Evolutionary conservation across 2,797 vertebrate genomes (phyloP).

Genomic region (Coilia nasus): DNA sequence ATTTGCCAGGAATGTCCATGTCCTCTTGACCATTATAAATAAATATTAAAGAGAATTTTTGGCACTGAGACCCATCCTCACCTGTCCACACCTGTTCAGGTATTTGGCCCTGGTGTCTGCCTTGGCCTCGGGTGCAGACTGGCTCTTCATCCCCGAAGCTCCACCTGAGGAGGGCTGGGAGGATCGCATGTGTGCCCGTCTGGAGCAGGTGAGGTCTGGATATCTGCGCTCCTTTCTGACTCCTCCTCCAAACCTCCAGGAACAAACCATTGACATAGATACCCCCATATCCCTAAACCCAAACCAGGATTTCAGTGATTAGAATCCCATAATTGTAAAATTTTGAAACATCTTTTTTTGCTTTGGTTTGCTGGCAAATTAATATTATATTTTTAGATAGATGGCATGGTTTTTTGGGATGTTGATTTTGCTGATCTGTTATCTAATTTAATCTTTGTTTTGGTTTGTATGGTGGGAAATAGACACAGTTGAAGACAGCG

Average conservation of each 20-base stretch:
- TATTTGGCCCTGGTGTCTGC: conserved; percentile 94
- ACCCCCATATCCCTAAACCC: not conserved
- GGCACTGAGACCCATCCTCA: not conserved
- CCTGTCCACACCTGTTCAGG: conserved; percentile 61
- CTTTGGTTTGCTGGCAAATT: not conserved
- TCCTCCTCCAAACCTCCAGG: not conserved
- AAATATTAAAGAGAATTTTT: not conserved
- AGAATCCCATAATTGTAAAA: not conserved
- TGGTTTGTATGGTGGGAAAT: not conserved
- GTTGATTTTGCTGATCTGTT: not conserved
- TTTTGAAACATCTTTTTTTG: not conserved
- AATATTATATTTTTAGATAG: not conserved
- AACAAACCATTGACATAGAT: not conserved
- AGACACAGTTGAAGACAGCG: not conserved
- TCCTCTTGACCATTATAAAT: not conserved
- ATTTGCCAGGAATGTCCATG: not conserved
- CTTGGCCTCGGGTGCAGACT: conserved; percentile 91
- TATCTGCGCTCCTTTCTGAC: not conserved
- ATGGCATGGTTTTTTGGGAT: not conserved
- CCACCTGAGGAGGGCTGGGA: conserved; percentile 93
- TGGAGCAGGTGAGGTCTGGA: conserved; percentile 78
- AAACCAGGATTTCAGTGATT: not conserved
- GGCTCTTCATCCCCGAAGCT: conserved; percentile 94
- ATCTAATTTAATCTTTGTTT: not conserved
- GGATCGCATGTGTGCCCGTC: conserved; percentile 87